Conservation (phyloP, 2,888 invertebrate species). For the Gonocerus acuteangulatus region DNA sequence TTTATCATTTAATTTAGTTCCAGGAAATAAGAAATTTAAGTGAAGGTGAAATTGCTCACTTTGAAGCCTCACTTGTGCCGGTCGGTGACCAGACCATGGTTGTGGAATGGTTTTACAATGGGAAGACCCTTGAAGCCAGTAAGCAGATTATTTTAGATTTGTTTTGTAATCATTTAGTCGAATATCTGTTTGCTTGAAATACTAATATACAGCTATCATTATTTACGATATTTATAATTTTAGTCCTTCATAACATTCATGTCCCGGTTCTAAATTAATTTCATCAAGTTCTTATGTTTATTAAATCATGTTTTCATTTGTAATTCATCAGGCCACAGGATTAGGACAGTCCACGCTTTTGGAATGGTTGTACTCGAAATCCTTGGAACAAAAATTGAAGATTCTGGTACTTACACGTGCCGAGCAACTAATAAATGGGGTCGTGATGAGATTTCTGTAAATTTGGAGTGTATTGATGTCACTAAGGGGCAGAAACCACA, state of each 20-base stretch:
- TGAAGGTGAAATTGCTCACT: constrained; percentile 95
- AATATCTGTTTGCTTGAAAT: background rate
- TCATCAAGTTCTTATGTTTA: too few species aligned
- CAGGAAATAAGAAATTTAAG: constrained; percentile 72
- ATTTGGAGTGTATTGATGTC: constrained; percentile 73
- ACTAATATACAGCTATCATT: background rate
- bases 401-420: constrained; percentile 83
- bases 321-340: constrained; percentile 59
- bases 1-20: constrained; percentile 53
- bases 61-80: constrained; percentile 92
- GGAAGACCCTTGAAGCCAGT: constrained; percentile 76
- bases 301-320: too few species aligned
- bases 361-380: constrained; percentile 97
- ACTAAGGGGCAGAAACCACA: constrained; percentile 77
- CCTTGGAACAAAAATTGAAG: constrained; percentile 84
- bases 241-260: too few species aligned
- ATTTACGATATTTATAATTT: too few species aligned
- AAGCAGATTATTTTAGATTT: constrained; percentile 33
- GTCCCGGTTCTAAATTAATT: too few species aligned
- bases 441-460: constrained; percentile 74
- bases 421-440: constrained; percentile 85
- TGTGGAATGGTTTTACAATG: constrained; percentile 94
- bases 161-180: background rate
- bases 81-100: constrained; percentile 89
- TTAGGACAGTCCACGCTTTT: constrained; percentile 90